These are phyloP conservation scores for Cavia porcellus DNA, from an alignment of 2,113 vertebrate species.

Conservation along the genomic window DNA sequence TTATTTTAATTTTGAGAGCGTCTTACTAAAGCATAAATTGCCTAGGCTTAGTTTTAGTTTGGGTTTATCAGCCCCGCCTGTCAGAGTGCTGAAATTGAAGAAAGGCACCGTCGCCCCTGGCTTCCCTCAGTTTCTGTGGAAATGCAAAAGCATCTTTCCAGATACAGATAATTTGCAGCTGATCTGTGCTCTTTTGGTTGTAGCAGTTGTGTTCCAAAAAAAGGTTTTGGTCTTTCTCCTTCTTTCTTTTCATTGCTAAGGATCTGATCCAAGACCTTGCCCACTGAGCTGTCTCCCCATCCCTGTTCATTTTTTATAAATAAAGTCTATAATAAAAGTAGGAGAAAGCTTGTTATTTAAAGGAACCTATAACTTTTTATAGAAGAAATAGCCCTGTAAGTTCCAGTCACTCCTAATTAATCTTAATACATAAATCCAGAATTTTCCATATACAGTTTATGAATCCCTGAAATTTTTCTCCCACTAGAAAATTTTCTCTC, in stretches of 20 bases:
- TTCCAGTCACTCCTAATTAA: slow-evolving; percentile 54
- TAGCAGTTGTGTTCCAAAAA: background rate
- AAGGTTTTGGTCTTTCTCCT: background rate
- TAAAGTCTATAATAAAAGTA: slow-evolving; percentile 32
- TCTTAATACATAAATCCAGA: slow-evolving; percentile 50
- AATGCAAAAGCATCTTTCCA: slow-evolving; percentile 26
- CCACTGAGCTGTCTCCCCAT: background rate
- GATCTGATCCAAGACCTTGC: background rate
- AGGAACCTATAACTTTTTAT: slow-evolving; percentile 8
- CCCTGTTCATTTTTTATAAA: slow-evolving; percentile 17
- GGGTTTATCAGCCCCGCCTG: background rate
- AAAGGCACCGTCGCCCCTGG: background rate
- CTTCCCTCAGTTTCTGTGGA: background rate
- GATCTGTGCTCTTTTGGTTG: background rate
- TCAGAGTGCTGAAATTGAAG: background rate
- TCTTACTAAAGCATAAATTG: background rate
- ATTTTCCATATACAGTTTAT: background rate
- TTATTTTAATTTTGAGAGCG: background rate
- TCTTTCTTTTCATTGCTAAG: background rate
- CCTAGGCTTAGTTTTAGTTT: background rate
- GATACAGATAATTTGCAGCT: background rate
- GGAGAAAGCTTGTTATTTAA: slow-evolving; percentile 45
- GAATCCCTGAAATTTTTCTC: background rate
- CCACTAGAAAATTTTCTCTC: background rate
- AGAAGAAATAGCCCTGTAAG: background rate